These are phyloP conservation scores for Aphelenchoides avenae DNA, from an alignment of 1,140 invertebrate genomes.

Conservation along the genomic window DNA sequence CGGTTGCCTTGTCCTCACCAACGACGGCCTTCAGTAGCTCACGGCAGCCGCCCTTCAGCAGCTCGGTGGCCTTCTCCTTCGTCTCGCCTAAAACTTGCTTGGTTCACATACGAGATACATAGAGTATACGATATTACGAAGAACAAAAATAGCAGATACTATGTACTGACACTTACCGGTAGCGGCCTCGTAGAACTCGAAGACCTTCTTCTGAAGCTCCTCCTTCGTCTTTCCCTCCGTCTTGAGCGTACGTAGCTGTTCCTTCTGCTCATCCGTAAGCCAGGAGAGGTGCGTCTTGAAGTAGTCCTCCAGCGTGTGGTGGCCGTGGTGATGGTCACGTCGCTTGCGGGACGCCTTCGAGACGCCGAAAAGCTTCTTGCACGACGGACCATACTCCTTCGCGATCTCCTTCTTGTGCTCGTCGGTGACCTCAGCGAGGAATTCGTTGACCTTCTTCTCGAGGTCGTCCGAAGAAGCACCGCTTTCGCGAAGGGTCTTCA, in stretches of 20 bases:
- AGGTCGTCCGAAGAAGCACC: constrained; percentile 23
- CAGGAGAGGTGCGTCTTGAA: constrained; percentile 42
- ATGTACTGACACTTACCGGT: too few species aligned
- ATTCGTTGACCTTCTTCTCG: constrained; percentile 29
- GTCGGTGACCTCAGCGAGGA: constrained; percentile 19
- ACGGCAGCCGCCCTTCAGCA: constrained; percentile 34
- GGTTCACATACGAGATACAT: too few species aligned
- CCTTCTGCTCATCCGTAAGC: constrained; percentile 37
- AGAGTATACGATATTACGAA: too few species aligned
- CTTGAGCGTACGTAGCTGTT: constrained; percentile 13
- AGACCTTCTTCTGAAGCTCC: constrained; percentile 25
- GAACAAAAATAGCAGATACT: too few species aligned
- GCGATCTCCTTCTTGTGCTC: constrained; percentile 19
- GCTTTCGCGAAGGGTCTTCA: constrained; percentile 36
- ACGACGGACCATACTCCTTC: constrained; percentile 12
- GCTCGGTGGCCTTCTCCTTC: constrained; percentile 35
- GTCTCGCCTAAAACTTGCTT: constrained; percentile 16
- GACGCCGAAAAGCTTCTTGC: constrained; percentile 27
- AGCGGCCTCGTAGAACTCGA: constrained; percentile 21
- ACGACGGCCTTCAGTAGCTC: constrained; percentile 26
- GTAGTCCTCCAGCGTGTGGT: constrained; percentile 36
- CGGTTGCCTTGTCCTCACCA: constrained; percentile 25
- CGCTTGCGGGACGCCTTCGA: constrained; percentile 2
- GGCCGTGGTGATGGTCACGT: constrained; percentile 20
- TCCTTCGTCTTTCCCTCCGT: constrained; percentile 29